Base-by-base conservation (phyloP, 2,888 invertebrate genomes). In the Phortica okadai region DNA sequence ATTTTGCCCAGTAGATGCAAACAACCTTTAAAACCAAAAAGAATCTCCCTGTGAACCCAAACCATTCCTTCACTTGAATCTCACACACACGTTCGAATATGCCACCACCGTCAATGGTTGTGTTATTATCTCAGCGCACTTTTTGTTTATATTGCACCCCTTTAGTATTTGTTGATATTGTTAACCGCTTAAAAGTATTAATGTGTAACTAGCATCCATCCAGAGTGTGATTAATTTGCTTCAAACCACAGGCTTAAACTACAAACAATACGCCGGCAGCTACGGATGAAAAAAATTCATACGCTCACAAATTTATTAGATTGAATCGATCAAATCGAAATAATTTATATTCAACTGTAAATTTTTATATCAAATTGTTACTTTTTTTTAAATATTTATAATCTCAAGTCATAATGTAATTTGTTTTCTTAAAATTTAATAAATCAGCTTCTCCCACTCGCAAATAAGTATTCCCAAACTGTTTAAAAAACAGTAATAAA, bases 1-100 rank as follows among this genome's bases (percentile, higher is more conserved):
- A 25, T 25, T 67, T 44, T 10, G 45, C n/a, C 73, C 83, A 82
- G 77, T 83, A 78, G 50, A 74, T 62, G 44, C 33, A 21, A 41
- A 33, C 41, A 10, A 33, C 75, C 14, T 50, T 8, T 11, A 50
- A 50, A 50, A 14, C 50, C 1, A 50, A 50, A 50, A 33, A 4
- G 33, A 33, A 33, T 33, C 50, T 50, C 10, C 50, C 8, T 50
- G 50, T 50, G 8, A 50, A 50, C 3, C 50, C 14, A 6, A 11
- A 50, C 14, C 50, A 50, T 50, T 50, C 50, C 50, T 50, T 11
- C 3, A 50, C 8, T 50, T 14, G 50, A 50, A 50, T 11, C 50
- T 50, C 50, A 14, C 50, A 11, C 50, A 11, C 14, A 11, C 10
- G 50, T 11, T 50, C 50, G 14, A 50, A 50, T 6, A 50, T 6